Base-by-base conservation (phyloP, 2,797 vertebrate genomes). In the Arnoldichthys spilopterus region DNA sequence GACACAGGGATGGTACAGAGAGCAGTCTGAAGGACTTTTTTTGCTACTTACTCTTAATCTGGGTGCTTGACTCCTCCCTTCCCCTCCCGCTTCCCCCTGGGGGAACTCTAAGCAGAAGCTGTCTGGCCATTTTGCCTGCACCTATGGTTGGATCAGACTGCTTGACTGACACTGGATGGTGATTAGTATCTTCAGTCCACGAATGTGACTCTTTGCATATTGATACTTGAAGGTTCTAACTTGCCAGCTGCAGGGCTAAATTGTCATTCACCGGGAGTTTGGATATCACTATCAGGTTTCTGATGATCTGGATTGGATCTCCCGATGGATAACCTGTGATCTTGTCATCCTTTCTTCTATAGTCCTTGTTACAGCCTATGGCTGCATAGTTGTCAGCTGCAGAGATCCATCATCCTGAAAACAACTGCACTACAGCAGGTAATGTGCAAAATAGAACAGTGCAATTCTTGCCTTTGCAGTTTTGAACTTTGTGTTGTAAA, bases 11-110 rank as follows among this genome's bases (percentile, higher is more conserved):
- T 76, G 59, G 72, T 43, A 86, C 34, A 82, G 67, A 81, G 84
- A 67, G 67, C 63, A 75, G 79, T 77, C 59, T 70, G 66, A 80
- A 80, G 79, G 77, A 85, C 83, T 89, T 82, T 76, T 80, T 76
- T 83, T 68, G 64, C 63, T 40, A 75, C 83, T 83, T 85, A 82
- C 80, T 79, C 75, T 83, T 94, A 94, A 94, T 92, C 91, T 92
- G 62, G 70, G 77, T 64, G 37, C 79, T 73, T 91, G 91, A 90
- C 93, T 93, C 93, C 94, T 85, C 94, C 94, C 76, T 89, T 86
- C 82, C 83, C 40, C 58, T 68, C 13, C 18, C 54, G 62, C 66
- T 75, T 53, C 73, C 86, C 86, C 83, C 89, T 82, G 77, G 82
- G 78, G 86, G 37, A 85, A 85, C 76, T 80, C 83, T 87, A 82